Evolutionary conservation across 2,888 invertebrate species (phyloP), one percentile per base, ranked within the genome.

Genomic region (Anagyrus pseudococci): DNA sequence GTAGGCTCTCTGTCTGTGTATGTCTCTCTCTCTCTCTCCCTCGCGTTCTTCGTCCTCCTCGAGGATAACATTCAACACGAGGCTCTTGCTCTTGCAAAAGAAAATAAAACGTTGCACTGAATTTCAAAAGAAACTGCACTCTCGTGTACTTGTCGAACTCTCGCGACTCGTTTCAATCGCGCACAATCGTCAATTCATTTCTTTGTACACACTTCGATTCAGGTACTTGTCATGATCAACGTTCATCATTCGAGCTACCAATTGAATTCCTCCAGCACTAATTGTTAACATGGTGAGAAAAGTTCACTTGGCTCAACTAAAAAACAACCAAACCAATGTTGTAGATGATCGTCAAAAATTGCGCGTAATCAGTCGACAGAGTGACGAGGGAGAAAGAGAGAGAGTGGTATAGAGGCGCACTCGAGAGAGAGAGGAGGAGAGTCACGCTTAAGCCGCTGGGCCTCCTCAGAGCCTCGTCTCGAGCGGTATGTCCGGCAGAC

Each of bases 401-500:
- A n/a, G 4, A n/a, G n/a, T n/a, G n/a, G n/a, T n/a, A n/a, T n/a
- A n/a, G n/a, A n/a, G n/a, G n/a, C n/a, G n/a, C n/a, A n/a, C n/a
- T n/a, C n/a, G n/a, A n/a, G n/a, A n/a, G n/a, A 29, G 17, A 23
- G 48, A n/a, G n/a, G 7, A 25, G 26, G 49, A 49, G 19, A 13
- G 20, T 7, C 33, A 49, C n/a, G 17, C 4, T 22, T n/a, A 49
- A 46, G 29, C 44, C 46, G 26, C 20, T n/a, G n/a, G n/a, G n/a
- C n/a, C n/a, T n/a, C n/a, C 40, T 67, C 56, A 77, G 56, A 77
- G 73, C 22, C 67, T 66, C 25, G 80, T 80, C 67, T 80, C 80
- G 23, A 72, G 76, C 46, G 79, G 76, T 66, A 80, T 71, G 22
- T 80, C 79, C 37, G 80, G 79, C 59, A 80, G 65, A 63, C 80